phyloP scores from a whole-genome alignment of 1,140 invertebrate species.

The Nasonia vitripennis region DNA sequence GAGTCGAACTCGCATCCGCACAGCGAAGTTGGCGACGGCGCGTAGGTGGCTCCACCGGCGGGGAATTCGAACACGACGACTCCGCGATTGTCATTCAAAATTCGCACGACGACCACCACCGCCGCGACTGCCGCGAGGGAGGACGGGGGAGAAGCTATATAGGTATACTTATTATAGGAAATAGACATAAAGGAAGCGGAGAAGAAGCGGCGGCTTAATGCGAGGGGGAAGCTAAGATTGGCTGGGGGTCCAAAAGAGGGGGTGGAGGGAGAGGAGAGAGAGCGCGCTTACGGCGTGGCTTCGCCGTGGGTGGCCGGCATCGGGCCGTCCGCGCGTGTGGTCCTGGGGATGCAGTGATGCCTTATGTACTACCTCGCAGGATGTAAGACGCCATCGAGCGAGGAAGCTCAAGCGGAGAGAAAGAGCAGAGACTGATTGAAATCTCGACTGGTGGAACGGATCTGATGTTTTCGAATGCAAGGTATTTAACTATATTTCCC shows the following conservation, averaged over 20 bases:
- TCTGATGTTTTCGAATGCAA: constrained; percentile 18
- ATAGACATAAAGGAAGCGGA: too few relatives aligned
- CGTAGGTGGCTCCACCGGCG: background rate
- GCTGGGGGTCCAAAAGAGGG: background rate
- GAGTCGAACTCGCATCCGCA: too few relatives aligned
- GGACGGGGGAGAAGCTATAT: too few relatives aligned
- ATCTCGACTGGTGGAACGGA: background rate
- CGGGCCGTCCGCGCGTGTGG: constrained; percentile 35
- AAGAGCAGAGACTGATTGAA: background rate
- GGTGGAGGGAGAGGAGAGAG: background rate
- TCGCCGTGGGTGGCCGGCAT: constrained; percentile 48
- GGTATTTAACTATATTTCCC: background rate
- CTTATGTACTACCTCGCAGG: constrained; percentile 7
- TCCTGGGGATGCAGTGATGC: constrained; percentile 27
- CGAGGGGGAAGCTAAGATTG: background rate
- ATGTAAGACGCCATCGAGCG: constrained; percentile 23
- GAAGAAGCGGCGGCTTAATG: background rate
- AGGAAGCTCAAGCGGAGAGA: background rate
- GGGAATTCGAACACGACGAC: background rate
- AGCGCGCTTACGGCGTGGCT: constrained; percentile 33
- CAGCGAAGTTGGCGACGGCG: too few relatives aligned
- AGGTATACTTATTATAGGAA: too few relatives aligned
- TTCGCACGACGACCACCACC: too few relatives aligned
- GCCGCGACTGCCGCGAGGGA: too few relatives aligned
- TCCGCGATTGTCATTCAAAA: constrained; percentile 14